These are phyloP conservation scores for Syngnathus acus DNA, from an alignment of 2,797 vertebrate species.

Conservation along the genomic window DNA sequence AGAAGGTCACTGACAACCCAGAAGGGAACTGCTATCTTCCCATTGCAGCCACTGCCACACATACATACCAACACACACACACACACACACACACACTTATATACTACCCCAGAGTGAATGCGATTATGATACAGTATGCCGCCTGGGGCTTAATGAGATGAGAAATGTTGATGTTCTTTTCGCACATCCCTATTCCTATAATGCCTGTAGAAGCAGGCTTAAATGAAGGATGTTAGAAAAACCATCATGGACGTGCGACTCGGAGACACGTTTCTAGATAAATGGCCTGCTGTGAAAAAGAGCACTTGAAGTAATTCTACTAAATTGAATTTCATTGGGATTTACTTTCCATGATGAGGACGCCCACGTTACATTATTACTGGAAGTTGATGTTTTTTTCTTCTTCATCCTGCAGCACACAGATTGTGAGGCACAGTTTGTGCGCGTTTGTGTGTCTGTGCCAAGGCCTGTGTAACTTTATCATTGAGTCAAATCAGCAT, in stretches of 20 bases:
- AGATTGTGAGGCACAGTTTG: slow-evolving; percentile 34
- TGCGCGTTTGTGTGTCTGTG: slow-evolving; percentile 8
- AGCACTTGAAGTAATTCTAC: not conserved
- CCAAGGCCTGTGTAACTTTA: slow-evolving; percentile 34
- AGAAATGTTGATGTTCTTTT: slow-evolving; percentile 1
- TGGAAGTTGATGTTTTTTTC: too few species aligned
- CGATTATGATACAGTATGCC: not conserved
- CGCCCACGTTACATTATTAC: too few species aligned
- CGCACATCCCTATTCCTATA: not conserved
- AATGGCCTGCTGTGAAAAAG: not conserved
- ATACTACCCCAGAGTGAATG: not conserved
- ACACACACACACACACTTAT: not conserved
- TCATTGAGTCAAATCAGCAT: slow-evolving; percentile 58
- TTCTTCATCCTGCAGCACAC: slow-evolving; percentile 17
- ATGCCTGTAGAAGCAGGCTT: not conserved
- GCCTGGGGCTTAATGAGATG: not conserved
- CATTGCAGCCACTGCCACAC: not conserved
- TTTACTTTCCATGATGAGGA: not conserved
- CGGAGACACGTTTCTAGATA: not conserved
- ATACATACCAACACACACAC: not conserved
- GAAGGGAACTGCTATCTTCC: slow-evolving; percentile 1
- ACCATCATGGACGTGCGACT: not conserved
- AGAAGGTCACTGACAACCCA: slow-evolving; percentile 5
- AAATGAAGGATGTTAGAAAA: not conserved
- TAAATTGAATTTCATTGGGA: slow-evolving; percentile 8